Base-by-base conservation (phyloP, 2,113 vertebrate genomes). In the Lontra canadensis region DNA sequence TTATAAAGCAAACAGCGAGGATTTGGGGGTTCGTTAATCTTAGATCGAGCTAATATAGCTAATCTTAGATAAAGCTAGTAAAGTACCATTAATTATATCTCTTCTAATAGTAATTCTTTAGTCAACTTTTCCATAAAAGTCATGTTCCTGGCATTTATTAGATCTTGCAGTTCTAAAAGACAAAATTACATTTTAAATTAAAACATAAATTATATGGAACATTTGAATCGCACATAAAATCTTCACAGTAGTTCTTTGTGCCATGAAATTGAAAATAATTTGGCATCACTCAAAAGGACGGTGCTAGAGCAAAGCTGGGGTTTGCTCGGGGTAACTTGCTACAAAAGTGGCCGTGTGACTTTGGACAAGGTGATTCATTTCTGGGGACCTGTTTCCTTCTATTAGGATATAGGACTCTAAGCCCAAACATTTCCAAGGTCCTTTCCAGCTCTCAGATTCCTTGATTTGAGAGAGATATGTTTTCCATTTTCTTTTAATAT, bases 141-240 rank as follows among this genome's bases (percentile, higher is more conserved):
- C 42, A 73, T 44, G 20, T 96, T 95, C 97, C 71, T 34, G 23
- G 23, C 61, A 10, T 93, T 92, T 94, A 95, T 93, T 88, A 92
- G 80, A 91, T 83, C 79, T 92, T 59, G n/a, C 61, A 42, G 34
- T 94, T 92, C 65, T 90, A 80, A 97, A 84, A 91, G 87, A 96
- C 79, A 94, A 94, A 96, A 90, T 92, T 94, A 87, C 49, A 82
- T 95, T 97, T 96, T 93, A 96, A 94, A 95, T 92, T 91, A 93
- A 94, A 96, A 94, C 59, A 91, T 83, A 88, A 95, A 96, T 93
- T 96, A 89, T 36, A 81, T 20, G 10, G 67, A 85, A 85, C 25
- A 86, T 61, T 82, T 31, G 49, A 96, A 94, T 67, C 91, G 7
- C 73, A 89, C 59, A 39, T 85, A 81, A 91, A 93, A 79, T 49